Evolutionary conservation across 2,797 vertebrate genomes (phyloP).

Genomic region (Mallotus villosus): DNA sequence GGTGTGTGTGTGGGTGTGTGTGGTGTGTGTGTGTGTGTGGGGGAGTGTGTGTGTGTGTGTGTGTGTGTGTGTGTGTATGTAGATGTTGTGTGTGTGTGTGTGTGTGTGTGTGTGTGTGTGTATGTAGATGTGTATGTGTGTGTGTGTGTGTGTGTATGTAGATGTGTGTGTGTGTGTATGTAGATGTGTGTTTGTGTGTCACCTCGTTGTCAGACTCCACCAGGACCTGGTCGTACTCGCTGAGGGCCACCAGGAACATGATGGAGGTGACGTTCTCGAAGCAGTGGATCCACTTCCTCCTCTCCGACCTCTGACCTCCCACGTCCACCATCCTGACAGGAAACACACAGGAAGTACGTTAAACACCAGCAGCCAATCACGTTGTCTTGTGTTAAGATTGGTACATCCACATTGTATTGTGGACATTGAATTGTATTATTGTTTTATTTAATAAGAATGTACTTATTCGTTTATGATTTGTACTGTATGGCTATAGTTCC

Average conservation of each 20-base stretch:
- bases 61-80: not conserved
- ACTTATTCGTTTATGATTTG: no score
- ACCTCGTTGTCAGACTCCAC: conserved; percentile 97
- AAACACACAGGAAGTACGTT: conserved; percentile 23
- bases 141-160: not conserved
- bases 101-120: no score
- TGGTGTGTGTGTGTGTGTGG: not conserved
- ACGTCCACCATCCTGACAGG: conserved; percentile 93
- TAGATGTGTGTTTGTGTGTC: not conserved
- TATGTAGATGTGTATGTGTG: no score
- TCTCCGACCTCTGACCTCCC: conserved; percentile 93
- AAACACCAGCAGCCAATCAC: not conserved
- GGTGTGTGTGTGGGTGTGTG: not conserved
- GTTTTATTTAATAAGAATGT: no score
- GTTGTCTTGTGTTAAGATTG: no score
- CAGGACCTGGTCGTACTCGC: conserved; percentile 95
- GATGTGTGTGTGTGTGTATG: not conserved
- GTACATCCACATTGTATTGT: no score
- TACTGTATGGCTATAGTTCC: no score
- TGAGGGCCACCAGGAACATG: conserved; percentile 96
- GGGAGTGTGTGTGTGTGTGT: not conserved
- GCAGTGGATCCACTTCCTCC: conserved; percentile 98
- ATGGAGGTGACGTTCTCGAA: conserved; percentile 97
- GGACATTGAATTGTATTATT: no score
- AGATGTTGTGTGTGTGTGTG: no score